These are phyloP conservation scores for Linyphia triangularis DNA, from an alignment of 2,888 invertebrate species.

Conservation along the genomic window DNA sequence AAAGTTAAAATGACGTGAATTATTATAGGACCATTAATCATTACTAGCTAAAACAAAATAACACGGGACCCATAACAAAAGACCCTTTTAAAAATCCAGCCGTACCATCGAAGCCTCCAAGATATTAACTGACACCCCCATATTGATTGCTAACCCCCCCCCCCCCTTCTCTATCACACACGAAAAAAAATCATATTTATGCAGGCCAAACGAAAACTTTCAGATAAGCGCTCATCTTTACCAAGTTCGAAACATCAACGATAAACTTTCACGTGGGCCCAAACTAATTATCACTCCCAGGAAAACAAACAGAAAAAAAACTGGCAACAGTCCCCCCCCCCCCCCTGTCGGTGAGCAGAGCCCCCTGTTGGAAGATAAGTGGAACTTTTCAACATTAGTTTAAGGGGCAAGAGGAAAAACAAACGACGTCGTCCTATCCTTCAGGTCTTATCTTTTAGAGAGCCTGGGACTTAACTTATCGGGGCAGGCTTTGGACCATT, in stretches of 20 bases:
- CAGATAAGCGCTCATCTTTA: background rate
- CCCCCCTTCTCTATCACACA: background rate
- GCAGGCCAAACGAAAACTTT: background rate
- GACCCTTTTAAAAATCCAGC: background rate
- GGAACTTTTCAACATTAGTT: conserved; percentile 48
- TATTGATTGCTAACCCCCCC: too few species aligned
- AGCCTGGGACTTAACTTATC: conserved; percentile 48
- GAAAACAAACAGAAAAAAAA: background rate
- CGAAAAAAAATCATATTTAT: conserved; percentile 2
- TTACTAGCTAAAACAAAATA: background rate
- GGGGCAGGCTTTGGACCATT: conserved; percentile 24
- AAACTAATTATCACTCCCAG: conserved; percentile 37
- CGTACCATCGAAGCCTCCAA: background rate
- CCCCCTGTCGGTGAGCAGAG: background rate
- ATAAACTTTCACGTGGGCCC: background rate
- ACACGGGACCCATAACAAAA: background rate
- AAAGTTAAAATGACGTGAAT: background rate
- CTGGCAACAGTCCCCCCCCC: background rate
- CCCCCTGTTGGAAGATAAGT: conserved; percentile 14
- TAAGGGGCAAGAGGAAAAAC: conserved; percentile 11
- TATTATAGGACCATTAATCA: background rate
- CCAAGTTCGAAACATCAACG: conserved; percentile 8
- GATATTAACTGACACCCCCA: too few species aligned
- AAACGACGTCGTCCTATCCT: conserved; percentile 5
- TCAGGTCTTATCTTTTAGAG: conserved; percentile 30